These are phyloP conservation scores for Oxycera nigricornis DNA, from an alignment of 2,888 invertebrate species.

Conservation along the genomic window DNA sequence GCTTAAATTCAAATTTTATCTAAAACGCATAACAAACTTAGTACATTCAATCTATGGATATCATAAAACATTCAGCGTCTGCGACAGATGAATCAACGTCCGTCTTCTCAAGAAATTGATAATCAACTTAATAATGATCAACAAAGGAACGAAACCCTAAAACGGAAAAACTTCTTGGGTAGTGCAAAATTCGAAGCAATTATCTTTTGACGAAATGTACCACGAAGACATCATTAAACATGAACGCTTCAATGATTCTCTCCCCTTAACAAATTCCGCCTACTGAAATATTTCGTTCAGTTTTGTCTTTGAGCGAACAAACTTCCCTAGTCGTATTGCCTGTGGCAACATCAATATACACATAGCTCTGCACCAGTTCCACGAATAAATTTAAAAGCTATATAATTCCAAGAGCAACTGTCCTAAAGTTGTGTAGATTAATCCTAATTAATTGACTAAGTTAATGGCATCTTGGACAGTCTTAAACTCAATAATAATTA, in stretches of 20 bases:
- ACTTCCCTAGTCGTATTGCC: no score
- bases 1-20: no score
- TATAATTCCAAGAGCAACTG: constrained; percentile 18
- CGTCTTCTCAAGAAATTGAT: not conserved
- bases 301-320: no score
- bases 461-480: constrained; percentile 25
- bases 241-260: constrained; percentile 31
- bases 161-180: not conserved
- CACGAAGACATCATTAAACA: constrained; percentile 29
- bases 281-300: no score
- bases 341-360: no score
- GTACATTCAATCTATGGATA: no score
- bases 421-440: constrained; percentile 26
- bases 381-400: constrained; percentile 2
- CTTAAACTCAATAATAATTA: constrained; percentile 23
- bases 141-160: not conserved
- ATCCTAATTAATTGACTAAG: constrained; percentile 34
- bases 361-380: not conserved
- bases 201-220: constrained; percentile 2
- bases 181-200: not conserved
- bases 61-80: no score
- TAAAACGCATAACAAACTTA: no score
- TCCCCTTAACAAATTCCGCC: no score
- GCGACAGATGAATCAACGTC: not conserved
- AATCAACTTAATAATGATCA: not conserved